Evolutionary conservation across 2,797 vertebrate genomes (phyloP), one percentile per base, ranked within the genome.

Genomic region (Sciurus vulgaris): DNA sequence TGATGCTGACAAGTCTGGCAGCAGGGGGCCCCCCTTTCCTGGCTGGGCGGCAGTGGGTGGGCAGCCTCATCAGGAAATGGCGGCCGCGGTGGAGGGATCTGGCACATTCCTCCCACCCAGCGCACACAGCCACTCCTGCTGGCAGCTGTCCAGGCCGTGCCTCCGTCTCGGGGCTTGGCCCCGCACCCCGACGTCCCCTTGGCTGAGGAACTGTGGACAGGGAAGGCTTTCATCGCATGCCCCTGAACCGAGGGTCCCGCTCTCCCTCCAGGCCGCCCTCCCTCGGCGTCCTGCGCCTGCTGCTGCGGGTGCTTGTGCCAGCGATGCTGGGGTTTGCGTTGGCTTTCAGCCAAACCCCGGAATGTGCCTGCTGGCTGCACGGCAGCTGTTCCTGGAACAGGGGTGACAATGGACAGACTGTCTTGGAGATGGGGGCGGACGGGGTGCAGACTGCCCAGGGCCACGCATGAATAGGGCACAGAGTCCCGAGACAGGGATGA

Each of bases 291-390:
- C 82, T 72, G 0, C 24, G 22, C 83, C 63, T 20, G 18, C 73
- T 81, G 85, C 69, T 4, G 0, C 65, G 18, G 47, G 47, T 12
- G 90, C 96, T 87, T 98, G 98, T 98, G 85, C 93, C 94, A 78
- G 94, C 56, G 22, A 18, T 5, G 0, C 73, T 1, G 8, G 91
- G 82, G 96, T 97, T 96, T 97, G 95, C 41, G 0, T 91, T 96
- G 97, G 97, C 95, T 22, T 12, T 0, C 8, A 0, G 91, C 95
- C 97, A 97, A 72, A 96, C 94, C 97, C 95, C 5, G 83, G 97
- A 97, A 97, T 96, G 96, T 79, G 97, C 95, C 77, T 56, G 95
- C 83, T 91, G 97, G 94, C 95, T 33, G 92, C 51, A 0, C 11
- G 11, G 87, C 88, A 41, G 81, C 93, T 76, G 92, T 95, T 95